These are phyloP conservation scores for Amphimedon queenslandica DNA, from an alignment of 37 sponge, comb jelly and placozoan species.

Conservation along the genomic window DNA sequence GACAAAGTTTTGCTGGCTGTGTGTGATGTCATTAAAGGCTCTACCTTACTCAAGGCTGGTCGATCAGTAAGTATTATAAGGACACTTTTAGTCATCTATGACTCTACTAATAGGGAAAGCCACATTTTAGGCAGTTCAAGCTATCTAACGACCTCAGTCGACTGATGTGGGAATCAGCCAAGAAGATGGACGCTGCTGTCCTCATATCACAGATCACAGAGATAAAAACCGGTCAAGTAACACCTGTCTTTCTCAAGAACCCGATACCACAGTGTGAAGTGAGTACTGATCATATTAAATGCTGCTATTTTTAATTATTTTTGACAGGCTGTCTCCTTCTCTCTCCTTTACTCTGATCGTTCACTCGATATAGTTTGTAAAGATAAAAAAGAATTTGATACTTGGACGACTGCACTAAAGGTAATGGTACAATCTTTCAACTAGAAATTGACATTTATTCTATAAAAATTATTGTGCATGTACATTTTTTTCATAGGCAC, in stretches of 20 bases:
- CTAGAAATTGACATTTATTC: neutral
- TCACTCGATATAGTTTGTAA: constrained; percentile 86
- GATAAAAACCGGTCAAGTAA: constrained; percentile 70
- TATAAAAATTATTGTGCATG: neutral
- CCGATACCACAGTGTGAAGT: constrained; percentile 87
- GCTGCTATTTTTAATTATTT: neutral
- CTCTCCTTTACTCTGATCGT: constrained; percentile 63
- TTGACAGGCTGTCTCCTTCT: constrained; percentile 49
- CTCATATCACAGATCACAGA: constrained; percentile 80
- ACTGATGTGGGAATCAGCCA: constrained; percentile 75
- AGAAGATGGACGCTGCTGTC: constrained; percentile 59
- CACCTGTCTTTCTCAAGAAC: constrained; percentile 66
- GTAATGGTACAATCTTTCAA: constrained; percentile 14
- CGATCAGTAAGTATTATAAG: constrained; percentile 34
- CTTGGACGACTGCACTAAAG: constrained; percentile 73
- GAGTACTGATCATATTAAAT: neutral
- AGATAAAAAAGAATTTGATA: constrained; percentile 72
- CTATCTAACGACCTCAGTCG: constrained; percentile 72
- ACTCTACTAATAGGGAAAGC: constrained; percentile 50
- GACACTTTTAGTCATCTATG: neutral
- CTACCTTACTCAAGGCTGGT: constrained; percentile 76
- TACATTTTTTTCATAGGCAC: constrained; percentile 34
- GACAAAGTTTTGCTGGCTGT: constrained; percentile 20
- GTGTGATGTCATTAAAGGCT: constrained; percentile 46
- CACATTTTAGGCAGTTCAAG: constrained; percentile 75